These are phyloP conservation scores for Sebastes paucispinis DNA, from an alignment of 2,797 vertebrate genomes.

Conservation along the genomic window DNA sequence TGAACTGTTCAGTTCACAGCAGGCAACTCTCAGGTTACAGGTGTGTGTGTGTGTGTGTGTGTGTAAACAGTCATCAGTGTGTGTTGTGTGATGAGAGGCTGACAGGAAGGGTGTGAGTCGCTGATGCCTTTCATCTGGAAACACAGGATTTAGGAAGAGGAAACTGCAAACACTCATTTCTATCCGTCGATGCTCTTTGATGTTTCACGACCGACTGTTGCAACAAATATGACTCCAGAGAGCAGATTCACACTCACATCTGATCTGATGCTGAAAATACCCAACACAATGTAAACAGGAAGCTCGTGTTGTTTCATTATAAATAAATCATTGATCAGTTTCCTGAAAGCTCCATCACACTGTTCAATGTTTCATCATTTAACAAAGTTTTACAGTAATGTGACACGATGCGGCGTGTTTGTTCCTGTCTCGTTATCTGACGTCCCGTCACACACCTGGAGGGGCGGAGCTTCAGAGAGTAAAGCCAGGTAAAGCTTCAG, in stretches of 20 bases:
- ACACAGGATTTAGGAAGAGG: conserved; percentile 65
- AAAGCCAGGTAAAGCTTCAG: conserved; percentile 44
- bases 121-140: conserved; percentile 67
- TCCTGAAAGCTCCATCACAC: background rate
- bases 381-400: background rate
- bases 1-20: background rate
- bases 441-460: conserved; percentile 45
- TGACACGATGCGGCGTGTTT: background rate
- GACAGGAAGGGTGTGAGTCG: conserved; percentile 71
- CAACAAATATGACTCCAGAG: background rate
- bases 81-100: conserved; percentile 58
- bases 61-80: conserved; percentile 73
- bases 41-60: conserved; percentile 2
- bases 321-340: background rate
- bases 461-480: conserved; percentile 51
- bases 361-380: background rate
- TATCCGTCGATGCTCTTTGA: conserved; percentile 48
- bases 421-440: conserved; percentile 5
- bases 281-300: background rate
- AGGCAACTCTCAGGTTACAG: conserved; percentile 26
- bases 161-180: conserved; percentile 76
- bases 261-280: background rate
- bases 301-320: background rate
- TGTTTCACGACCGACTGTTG: background rate
- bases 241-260: background rate